Conservation (phyloP, 2,113 vertebrate genomes). For the Lophius piscatorius region DNA sequence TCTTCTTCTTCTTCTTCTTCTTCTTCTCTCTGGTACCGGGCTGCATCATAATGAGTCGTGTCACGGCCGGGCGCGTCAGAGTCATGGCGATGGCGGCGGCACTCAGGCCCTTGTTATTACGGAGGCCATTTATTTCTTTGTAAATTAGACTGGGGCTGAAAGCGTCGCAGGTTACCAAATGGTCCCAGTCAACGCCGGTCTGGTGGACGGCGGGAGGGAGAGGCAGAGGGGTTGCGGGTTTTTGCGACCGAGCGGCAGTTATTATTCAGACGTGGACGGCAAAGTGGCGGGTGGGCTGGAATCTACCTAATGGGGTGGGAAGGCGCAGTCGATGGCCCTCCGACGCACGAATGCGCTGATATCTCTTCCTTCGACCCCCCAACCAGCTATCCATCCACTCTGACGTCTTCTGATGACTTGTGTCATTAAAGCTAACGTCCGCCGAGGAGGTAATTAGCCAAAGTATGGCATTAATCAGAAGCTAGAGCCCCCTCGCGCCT, state of each 20-base stretch:
- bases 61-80: slow-evolving; percentile 43
- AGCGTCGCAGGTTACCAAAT: slow-evolving; percentile 74
- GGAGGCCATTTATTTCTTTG: slow-evolving; percentile 71
- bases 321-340: slow-evolving; percentile 75
- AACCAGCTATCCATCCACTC: slow-evolving; percentile 71
- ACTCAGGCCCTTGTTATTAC: slow-evolving; percentile 64
- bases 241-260: slow-evolving; percentile 66
- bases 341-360: slow-evolving; percentile 76
- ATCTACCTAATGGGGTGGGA: slow-evolving; percentile 81
- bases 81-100: slow-evolving; percentile 48
- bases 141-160: slow-evolving; percentile 74
- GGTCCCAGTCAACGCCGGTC: slow-evolving; percentile 65
- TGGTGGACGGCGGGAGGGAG: slow-evolving; percentile 64
- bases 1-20: no score
- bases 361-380: slow-evolving; percentile 45
- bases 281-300: slow-evolving; percentile 56
- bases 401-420: slow-evolving; percentile 81
- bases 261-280: slow-evolving; percentile 76
- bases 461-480: slow-evolving; percentile 81
- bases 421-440: slow-evolving; percentile 82
- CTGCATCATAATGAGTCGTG: slow-evolving; percentile 37
- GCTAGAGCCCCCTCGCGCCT: slow-evolving; percentile 66
- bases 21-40: slow-evolving; percentile 12
- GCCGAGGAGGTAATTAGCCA: slow-evolving; percentile 81
- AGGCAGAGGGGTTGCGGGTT: slow-evolving; percentile 56